These are phyloP conservation scores for Protophormia terraenovae DNA, from an alignment of 2,888 invertebrate genomes.

Conservation along the genomic window DNA sequence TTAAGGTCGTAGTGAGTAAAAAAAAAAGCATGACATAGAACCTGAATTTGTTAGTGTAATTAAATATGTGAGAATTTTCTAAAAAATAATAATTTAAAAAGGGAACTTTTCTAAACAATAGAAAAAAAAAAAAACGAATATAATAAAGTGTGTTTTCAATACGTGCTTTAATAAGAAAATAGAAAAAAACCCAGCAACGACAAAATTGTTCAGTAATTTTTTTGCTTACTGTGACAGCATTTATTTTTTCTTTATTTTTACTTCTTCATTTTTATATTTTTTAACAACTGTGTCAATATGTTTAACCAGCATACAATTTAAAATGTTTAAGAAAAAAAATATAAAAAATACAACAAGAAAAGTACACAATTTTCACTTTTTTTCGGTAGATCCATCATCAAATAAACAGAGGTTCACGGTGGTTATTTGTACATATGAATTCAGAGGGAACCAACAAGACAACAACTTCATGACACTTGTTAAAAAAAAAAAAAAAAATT, in stretches of 20 bases:
- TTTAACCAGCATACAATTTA: conserved; percentile 37
- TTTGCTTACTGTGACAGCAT: conserved; percentile 2
- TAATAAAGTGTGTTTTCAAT: not conserved
- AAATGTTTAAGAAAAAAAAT: conserved; percentile 8
- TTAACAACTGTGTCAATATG: conserved; percentile 65
- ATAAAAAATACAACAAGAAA: conserved; percentile 3
- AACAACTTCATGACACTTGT: conserved; percentile 57
- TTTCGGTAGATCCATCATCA: conserved; percentile 51
- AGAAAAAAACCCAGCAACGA: conserved; percentile 10
- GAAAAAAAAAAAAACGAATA: conserved; percentile 42
- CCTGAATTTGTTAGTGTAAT: conserved; percentile 30
- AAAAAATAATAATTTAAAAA: not conserved
- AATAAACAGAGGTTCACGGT: conserved; percentile 5
- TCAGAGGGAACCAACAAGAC: too few species aligned
- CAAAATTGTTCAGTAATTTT: not conserved
- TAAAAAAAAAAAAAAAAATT: conserved; percentile 44
- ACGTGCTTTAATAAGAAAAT: conserved; percentile 42
- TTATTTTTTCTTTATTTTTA: not conserved
- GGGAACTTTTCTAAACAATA: conserved; percentile 32
- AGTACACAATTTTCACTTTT: conserved; percentile 61
- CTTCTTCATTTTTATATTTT: conserved; percentile 19
- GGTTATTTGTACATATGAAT: conserved; percentile 11
- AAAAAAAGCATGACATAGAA: conserved; percentile 7
- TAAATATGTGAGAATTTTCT: conserved; percentile 36
- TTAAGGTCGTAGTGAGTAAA: not conserved